phyloP scores from a whole-genome alignment of 2,113 vertebrate genomes.

The Oreochromis niloticus region DNA sequence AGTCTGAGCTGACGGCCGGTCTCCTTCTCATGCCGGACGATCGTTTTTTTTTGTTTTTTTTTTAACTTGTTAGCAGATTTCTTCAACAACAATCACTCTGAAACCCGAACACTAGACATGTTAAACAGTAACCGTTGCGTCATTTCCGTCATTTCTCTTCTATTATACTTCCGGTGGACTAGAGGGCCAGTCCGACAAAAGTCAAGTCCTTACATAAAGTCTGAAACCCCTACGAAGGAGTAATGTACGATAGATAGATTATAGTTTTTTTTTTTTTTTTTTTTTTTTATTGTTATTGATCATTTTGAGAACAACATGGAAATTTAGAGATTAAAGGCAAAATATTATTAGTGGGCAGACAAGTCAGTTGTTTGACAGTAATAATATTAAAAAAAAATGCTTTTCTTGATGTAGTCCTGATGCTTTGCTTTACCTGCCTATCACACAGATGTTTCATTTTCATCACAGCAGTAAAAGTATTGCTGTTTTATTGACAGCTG shows the following conservation, averaged over 20 bases:
- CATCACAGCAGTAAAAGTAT: background rate
- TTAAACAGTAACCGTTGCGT: background rate
- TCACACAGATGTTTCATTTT: background rate
- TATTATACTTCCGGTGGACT: background rate
- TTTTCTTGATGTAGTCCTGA: fast-evolving
- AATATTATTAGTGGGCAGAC: background rate
- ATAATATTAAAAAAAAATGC: background rate
- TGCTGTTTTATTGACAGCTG: background rate
- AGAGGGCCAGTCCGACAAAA: background rate
- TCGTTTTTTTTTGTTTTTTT: fast-evolving
- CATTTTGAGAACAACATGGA: background rate
- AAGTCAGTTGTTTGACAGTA: background rate
- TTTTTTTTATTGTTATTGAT: background rate
- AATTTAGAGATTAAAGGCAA: background rate
- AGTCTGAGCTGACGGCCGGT: fast-evolving
- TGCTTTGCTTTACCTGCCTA: background rate
- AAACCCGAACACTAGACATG: background rate
- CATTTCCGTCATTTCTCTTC: background rate
- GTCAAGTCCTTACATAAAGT: background rate
- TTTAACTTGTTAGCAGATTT: fast-evolving
- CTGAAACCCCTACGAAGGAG: fast-evolving
- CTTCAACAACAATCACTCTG: background rate
- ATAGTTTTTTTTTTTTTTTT: background rate
- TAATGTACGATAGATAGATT: fast-evolving
- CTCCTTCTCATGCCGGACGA: background rate